Evolutionary conservation across 2,888 invertebrate genomes (phyloP).

Genomic region (Criorhina ranunculi): DNA sequence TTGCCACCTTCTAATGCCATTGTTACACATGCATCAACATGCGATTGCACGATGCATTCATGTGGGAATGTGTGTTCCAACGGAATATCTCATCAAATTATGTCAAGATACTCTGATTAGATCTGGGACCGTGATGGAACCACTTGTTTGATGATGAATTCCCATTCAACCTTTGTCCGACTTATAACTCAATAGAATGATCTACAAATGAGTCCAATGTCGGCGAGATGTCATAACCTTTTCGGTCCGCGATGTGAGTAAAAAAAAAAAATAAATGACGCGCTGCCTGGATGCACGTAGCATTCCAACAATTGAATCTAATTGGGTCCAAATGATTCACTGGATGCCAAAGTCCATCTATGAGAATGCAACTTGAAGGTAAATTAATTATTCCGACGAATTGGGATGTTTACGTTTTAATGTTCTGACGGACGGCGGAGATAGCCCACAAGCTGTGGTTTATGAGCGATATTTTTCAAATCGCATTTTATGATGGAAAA

Average conservation of each 20-base stretch:
- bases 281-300: constrained; percentile 30
- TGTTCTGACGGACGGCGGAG: neutral
- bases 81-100: constrained; percentile 56
- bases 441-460: constrained; percentile 15
- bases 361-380: constrained; percentile 45
- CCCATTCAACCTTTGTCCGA: constrained; percentile 38
- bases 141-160: constrained; percentile 46
- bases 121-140: constrained; percentile 41
- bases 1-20: constrained; percentile 71
- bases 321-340: constrained; percentile 72
- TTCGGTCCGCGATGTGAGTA: constrained; percentile 43
- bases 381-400: constrained; percentile 44
- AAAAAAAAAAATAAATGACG: constrained; percentile 34
- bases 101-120: constrained; percentile 58
- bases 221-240: constrained; percentile 63
- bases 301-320: constrained; percentile 67
- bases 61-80: constrained; percentile 24
- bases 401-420: constrained; percentile 52
- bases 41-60: constrained; percentile 38
- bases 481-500: constrained; percentile 37
- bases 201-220: constrained; percentile 44
- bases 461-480: constrained; percentile 30
- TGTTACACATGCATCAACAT: constrained; percentile 67
- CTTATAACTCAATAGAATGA: constrained; percentile 23
- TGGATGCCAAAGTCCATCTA: constrained; percentile 27